Percentiles rank a stretch among this genome's conserved stretches.
phyloP scores from a whole-genome alignment of 2,113 vertebrate species.

The Hippotragus niger region DNA sequence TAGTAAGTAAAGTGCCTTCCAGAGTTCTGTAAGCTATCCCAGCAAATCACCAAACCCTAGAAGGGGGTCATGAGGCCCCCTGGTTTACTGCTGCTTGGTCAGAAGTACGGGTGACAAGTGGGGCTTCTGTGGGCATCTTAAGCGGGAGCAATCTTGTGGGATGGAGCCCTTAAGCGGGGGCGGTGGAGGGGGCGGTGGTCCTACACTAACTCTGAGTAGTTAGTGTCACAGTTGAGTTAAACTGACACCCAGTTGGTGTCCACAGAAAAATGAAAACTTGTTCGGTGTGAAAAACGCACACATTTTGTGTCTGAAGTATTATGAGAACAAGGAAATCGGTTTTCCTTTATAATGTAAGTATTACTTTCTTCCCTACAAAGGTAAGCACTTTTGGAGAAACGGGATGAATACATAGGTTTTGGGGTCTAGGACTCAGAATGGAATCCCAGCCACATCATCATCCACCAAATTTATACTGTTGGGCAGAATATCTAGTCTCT shows the following conservation, averaged over 20 bases:
- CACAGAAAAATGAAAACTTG: background rate
- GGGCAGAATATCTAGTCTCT: background rate
- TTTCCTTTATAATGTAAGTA: background rate
- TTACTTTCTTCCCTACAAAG: background rate
- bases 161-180: background rate
- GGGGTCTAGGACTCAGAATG: background rate
- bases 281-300: background rate
- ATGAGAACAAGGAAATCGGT: background rate
- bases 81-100: background rate
- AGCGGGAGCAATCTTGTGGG: background rate
- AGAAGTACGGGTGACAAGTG: background rate
- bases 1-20: background rate
- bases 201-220: background rate
- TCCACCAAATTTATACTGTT: background rate
- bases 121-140: background rate
- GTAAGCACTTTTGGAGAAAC: background rate
- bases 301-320: background rate
- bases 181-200: accelerated
- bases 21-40: background rate
- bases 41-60: background rate
- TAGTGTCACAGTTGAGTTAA: background rate
- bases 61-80: background rate
- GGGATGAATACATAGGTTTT: background rate
- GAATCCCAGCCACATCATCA: background rate
- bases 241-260: background rate